Conservation (phyloP, 1,140 invertebrate genomes). For the Caenorhabditis briggsae region DNA sequence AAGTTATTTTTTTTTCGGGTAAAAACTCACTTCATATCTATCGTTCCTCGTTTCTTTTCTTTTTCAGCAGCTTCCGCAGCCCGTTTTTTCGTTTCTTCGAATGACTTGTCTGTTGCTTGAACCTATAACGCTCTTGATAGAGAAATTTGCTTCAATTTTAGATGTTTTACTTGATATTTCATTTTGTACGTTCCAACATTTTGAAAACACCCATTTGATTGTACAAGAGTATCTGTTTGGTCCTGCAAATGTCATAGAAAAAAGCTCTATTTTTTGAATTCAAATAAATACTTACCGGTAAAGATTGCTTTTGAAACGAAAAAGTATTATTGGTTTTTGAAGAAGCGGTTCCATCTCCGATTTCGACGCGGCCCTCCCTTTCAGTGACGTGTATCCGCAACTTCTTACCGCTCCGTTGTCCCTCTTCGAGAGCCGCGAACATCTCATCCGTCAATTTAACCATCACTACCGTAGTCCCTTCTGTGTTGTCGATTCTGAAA, state of each 20-base stretch:
- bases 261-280: background rate
- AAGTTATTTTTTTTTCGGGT: background rate
- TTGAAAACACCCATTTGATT: background rate
- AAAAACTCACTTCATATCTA: constrained; percentile 56
- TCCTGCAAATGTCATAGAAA: background rate
- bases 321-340: constrained; percentile 48
- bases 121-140: constrained; percentile 47
- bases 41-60: constrained; percentile 66
- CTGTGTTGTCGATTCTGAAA: constrained; percentile 38
- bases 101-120: constrained; percentile 68
- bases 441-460: constrained; percentile 60
- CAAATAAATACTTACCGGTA: constrained; percentile 13
- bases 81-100: constrained; percentile 68
- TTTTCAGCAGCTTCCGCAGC: constrained; percentile 65
- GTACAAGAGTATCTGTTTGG: constrained; percentile 53
- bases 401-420: background rate
- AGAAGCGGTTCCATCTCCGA: constrained; percentile 36
- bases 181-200: constrained; percentile 38
- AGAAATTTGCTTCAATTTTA: background rate
- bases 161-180: constrained; percentile 47
- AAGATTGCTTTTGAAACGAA: constrained; percentile 11
- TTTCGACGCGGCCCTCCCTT: constrained; percentile 35
- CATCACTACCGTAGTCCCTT: constrained; percentile 46
- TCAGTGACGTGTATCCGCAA: constrained; percentile 33
- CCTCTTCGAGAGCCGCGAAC: constrained; percentile 37